phyloP scores from a whole-genome alignment of 2,888 invertebrate genomes.

The Sclerodermus sp. region DNA sequence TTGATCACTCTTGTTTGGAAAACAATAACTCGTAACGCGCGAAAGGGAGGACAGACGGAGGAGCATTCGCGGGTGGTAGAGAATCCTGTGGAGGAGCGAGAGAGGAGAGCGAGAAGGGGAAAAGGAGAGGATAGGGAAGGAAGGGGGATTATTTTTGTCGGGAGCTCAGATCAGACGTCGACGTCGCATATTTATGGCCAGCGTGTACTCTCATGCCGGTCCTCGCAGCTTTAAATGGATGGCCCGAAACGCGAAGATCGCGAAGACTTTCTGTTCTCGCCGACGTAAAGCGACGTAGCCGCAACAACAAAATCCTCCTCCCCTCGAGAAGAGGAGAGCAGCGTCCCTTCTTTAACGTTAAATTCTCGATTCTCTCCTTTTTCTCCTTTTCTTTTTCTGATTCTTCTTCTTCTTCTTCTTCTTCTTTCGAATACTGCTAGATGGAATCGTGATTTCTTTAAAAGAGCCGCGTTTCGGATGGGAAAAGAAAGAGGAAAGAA shows the following conservation, averaged over 20 bases:
- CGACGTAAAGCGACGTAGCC: conserved; percentile 26
- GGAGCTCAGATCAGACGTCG: conserved; percentile 51
- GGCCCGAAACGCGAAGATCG: conserved; percentile 49
- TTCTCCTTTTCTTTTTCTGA: no score
- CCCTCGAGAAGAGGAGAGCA: conserved; percentile 5
- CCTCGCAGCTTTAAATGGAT: conserved; percentile 52
- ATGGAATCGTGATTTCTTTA: no score
- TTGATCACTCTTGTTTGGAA: no score
- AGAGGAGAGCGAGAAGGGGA: conserved; percentile 3
- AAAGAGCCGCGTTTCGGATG: no score
- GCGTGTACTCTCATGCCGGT: conserved; percentile 46
- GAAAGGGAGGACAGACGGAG: no score
- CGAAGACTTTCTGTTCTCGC: conserved; percentile 53
- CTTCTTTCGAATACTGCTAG: no score
- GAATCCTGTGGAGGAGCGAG: background rate
- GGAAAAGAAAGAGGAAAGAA: no score
- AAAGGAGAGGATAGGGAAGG: conserved; percentile 2
- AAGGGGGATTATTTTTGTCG: conserved; percentile 42
- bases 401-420: no score
- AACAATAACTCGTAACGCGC: no score
- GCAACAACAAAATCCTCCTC: background rate
- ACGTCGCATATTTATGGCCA: conserved; percentile 54
- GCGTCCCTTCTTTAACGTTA: background rate
- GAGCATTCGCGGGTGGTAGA: background rate
- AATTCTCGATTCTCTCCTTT: background rate